These are phyloP conservation scores for Triplophysa yarkandensis DNA, from an alignment of 2,797 vertebrate genomes.

Conservation along the genomic window DNA sequence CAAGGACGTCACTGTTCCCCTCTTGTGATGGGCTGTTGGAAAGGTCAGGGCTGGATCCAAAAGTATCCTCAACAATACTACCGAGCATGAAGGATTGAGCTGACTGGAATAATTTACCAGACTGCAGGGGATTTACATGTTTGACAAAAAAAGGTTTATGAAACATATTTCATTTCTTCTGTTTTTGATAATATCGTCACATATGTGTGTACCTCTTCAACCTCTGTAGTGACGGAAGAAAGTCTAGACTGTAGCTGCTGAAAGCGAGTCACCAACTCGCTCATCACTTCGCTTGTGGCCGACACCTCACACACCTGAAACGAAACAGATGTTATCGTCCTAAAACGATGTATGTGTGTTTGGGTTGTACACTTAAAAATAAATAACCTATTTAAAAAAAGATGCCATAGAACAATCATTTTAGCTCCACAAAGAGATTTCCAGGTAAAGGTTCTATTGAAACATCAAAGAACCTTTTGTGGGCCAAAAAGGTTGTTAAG, in stretches of 20 bases:
- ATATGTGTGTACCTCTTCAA: constrained; percentile 75
- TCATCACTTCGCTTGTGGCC: constrained; percentile 75
- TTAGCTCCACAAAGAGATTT: no score
- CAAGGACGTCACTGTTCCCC: constrained; percentile 69
- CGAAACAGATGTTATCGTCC: not conserved
- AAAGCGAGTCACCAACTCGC: constrained; percentile 80
- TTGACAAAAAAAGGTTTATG: not conserved
- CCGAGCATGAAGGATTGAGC: constrained; percentile 65
- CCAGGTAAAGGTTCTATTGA: no score
- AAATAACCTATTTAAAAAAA: no score
- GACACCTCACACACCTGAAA: constrained; percentile 79
- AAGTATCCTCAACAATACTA: constrained; percentile 66
- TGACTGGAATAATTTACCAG: constrained; percentile 55
- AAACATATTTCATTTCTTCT: not conserved
- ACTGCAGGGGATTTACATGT: constrained; percentile 58
- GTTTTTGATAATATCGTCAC: not conserved
- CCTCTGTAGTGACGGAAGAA: constrained; percentile 73
- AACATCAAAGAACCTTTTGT: no score
- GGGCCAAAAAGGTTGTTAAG: no score
- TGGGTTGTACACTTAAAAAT: no score
- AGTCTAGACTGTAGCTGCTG: constrained; percentile 80
- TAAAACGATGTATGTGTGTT: not conserved
- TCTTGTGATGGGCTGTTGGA: constrained; percentile 69
- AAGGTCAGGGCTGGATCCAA: constrained; percentile 64
- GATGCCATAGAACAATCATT: no score